phyloP scores from a whole-genome alignment of 64 coral and sea anemone genomes.

The Acropora tenuis region DNA sequence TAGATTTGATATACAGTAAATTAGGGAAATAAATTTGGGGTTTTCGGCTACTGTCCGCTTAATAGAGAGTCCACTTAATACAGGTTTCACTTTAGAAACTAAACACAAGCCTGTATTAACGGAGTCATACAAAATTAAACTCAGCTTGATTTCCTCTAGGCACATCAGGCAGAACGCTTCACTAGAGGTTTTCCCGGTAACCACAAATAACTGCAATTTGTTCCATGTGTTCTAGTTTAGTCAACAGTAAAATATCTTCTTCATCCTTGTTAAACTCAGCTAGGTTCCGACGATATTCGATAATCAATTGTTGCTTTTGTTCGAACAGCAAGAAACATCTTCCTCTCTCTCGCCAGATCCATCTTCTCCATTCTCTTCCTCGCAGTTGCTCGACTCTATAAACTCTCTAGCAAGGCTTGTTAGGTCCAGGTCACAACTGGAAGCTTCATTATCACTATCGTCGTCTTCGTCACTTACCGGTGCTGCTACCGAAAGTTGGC shows the following conservation, averaged over 20 bases:
- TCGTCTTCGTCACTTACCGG: not conserved
- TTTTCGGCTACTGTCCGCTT: too few species aligned
- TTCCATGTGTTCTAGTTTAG: conserved; percentile 6
- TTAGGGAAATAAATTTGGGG: too few species aligned
- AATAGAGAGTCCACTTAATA: too few species aligned
- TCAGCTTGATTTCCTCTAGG: not conserved
- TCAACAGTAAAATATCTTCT: not conserved
- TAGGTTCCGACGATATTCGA: not conserved
- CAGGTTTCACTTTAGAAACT: not conserved
- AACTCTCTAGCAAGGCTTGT: not conserved
- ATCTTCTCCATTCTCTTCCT: not conserved
- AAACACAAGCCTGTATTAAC: not conserved
- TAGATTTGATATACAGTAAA: not conserved
- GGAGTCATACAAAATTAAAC: not conserved
- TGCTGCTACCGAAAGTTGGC: conserved; percentile 1
- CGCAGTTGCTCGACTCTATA: not conserved
- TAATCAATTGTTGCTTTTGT: not conserved
- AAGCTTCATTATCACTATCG: not conserved
- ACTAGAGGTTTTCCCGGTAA: not conserved
- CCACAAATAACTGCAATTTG: not conserved
- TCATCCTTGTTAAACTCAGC: not conserved
- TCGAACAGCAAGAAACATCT: not conserved
- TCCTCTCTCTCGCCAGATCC: not conserved
- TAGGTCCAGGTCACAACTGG: not conserved
- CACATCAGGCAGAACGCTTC: not conserved